These are phyloP conservation scores for Oscheius sp. DNA, from an alignment of 2,888 invertebrate genomes.

Conservation along the genomic window DNA sequence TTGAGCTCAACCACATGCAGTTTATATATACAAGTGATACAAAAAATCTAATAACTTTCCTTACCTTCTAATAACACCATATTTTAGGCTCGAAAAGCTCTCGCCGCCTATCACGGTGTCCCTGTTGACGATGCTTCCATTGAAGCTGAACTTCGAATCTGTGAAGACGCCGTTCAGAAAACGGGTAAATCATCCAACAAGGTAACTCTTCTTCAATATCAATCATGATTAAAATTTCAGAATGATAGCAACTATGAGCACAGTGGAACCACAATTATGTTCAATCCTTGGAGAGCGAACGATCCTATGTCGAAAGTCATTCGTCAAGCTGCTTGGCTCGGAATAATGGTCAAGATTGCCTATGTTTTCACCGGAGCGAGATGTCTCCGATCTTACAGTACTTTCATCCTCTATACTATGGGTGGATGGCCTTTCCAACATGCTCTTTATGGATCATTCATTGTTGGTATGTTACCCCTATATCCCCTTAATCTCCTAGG, in stretches of 20 bases:
- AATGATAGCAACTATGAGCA: conserved; percentile 18
- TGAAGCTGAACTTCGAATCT: conserved; percentile 40
- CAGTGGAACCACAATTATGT: conserved; percentile 38
- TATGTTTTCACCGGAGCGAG: conserved; percentile 52
- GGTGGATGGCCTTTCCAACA: conserved; percentile 35
- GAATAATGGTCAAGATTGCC: conserved; percentile 46
- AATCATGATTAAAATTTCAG: no score
- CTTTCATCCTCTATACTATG: conserved; percentile 41
- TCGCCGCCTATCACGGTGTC: conserved; percentile 46
- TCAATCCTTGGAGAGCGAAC: conserved; percentile 43
- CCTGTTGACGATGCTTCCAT: conserved; percentile 35
- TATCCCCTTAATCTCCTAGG: conserved; percentile 22
- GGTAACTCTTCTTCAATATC: neutral
- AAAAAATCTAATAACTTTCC: no score
- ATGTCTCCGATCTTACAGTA: conserved; percentile 41
- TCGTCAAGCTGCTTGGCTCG: conserved; percentile 43
- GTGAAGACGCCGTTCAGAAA: conserved; percentile 28
- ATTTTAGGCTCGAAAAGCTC: conserved; percentile 39
- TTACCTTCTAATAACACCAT: no score
- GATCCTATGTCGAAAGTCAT: conserved; percentile 37
- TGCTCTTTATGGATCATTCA: conserved; percentile 34
- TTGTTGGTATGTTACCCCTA: conserved; percentile 30
- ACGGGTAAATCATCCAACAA: neutral
- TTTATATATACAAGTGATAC: no score
- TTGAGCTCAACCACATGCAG: no score